A percentile compares a stretch with the other conserved stretches of the same genome.
phyloP scores from a whole-genome alignment of 2,113 vertebrate genomes.

The Symphodus melops region DNA sequence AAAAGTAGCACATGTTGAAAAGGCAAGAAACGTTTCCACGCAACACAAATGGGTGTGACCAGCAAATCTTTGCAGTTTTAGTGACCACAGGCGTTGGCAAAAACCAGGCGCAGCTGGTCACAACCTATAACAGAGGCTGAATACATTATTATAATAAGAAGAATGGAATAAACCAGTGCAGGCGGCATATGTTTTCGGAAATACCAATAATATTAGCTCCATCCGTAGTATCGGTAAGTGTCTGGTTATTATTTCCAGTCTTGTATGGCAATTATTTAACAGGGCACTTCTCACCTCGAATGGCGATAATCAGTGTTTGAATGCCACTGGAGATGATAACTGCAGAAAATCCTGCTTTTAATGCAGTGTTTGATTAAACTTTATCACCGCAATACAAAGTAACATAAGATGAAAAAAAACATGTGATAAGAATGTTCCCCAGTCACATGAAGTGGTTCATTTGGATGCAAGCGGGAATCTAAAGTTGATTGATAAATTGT shows the following conservation, averaged over 20 bases:
- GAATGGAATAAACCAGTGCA: constrained; percentile 1
- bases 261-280: too few species aligned
- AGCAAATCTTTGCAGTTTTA: neutral
- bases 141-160: constrained; percentile 1
- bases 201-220: neutral
- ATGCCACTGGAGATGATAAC: too few species aligned
- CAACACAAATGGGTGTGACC: neutral
- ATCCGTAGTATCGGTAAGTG: too few species aligned
- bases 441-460: too few species aligned
- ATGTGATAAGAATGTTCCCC: too few species aligned
- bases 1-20: neutral
- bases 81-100: neutral
- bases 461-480: neutral
- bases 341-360: too few species aligned
- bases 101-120: neutral
- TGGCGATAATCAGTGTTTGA: too few species aligned
- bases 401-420: too few species aligned
- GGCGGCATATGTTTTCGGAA: neutral
- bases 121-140: neutral
- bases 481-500: neutral
- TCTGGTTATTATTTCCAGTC: too few species aligned
- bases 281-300: too few species aligned
- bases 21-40: neutral
- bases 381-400: too few species aligned
- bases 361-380: too few species aligned